Percentiles rank a stretch among this genome's conserved stretches.
phyloP scores from a whole-genome alignment of 35 echinoderm and acorn worm genomes.

The Chiridota heheva region DNA sequence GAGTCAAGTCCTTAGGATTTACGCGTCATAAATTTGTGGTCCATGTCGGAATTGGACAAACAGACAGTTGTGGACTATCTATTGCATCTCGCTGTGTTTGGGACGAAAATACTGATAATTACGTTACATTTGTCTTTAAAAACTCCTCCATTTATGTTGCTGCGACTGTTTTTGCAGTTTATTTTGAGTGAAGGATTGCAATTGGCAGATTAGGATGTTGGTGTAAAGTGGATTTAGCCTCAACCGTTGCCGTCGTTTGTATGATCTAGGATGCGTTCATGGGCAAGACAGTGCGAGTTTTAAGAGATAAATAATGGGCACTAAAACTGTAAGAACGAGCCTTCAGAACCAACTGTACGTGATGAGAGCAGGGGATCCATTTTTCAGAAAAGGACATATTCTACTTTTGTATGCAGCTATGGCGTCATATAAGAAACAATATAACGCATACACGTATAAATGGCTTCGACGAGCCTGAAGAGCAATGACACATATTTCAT shows the following conservation, averaged over 20 bases:
- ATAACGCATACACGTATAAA: too few relatives aligned
- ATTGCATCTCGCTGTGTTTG: conserved; percentile 49
- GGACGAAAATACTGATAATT: conserved; percentile 50
- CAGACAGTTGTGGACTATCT: conserved; percentile 24
- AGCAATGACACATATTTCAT: too few relatives aligned
- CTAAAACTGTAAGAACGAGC: neutral
- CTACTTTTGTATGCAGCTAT: too few relatives aligned
- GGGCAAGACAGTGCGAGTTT: neutral
- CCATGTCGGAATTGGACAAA: conserved; percentile 32
- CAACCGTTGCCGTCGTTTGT: neutral
- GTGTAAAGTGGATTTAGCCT: neutral
- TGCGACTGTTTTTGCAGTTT: conserved; percentile 47
- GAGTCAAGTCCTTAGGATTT: conserved; percentile 52
- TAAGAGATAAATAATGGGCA: neutral
- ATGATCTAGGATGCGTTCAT: neutral
- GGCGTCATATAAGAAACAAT: too few relatives aligned
- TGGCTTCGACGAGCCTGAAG: too few relatives aligned
- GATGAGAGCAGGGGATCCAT: too few relatives aligned
- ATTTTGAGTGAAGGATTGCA: conserved; percentile 35
- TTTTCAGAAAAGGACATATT: too few relatives aligned
- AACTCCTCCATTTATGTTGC: conserved; percentile 31
- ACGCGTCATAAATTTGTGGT: conserved; percentile 50
- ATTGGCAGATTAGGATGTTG: neutral
- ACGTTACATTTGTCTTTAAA: conserved; percentile 22
- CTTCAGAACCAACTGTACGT: neutral